phyloP scores from a whole-genome alignment of 1,140 invertebrate species.

The Zaprionus inermis region DNA sequence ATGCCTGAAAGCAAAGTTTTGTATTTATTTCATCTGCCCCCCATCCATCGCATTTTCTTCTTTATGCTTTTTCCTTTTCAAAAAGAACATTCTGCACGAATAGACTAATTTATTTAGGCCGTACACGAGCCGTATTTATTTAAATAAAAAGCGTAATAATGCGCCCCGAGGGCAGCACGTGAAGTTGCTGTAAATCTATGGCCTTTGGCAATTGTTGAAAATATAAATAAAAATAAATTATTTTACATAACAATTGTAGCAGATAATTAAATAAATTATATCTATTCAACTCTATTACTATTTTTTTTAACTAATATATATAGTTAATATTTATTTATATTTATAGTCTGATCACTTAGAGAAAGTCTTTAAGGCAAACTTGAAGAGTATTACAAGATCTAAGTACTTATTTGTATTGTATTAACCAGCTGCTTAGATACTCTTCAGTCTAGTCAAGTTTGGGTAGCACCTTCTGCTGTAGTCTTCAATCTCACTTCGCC shows the following conservation, averaged over 20 bases:
- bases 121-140: conserved; percentile 25
- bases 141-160: conserved; percentile 23
- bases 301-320: too few relatives aligned
- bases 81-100: conserved; percentile 55
- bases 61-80: conserved; percentile 37
- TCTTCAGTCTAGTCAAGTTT: not conserved
- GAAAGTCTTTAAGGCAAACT: too few relatives aligned
- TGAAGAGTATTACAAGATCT: too few relatives aligned
- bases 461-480: not conserved
- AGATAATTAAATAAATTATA: too few relatives aligned
- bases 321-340: too few relatives aligned
- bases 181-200: conserved; percentile 9
- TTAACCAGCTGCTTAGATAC: too few relatives aligned
- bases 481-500: conserved; percentile 5
- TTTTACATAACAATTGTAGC: too few relatives aligned
- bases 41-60: not conserved
- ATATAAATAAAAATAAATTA: too few relatives aligned
- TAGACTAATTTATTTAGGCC: conserved; percentile 48
- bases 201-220: too few relatives aligned
- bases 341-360: not conserved
- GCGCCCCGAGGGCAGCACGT: not conserved
- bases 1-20: conserved; percentile 45
- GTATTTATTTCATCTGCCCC: conserved; percentile 25
- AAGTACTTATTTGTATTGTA: too few relatives aligned
- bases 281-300: too few relatives aligned